These are phyloP conservation scores for Setophaga petechia DNA, from an alignment of 2,113 vertebrate genomes.

Conservation along the genomic window DNA sequence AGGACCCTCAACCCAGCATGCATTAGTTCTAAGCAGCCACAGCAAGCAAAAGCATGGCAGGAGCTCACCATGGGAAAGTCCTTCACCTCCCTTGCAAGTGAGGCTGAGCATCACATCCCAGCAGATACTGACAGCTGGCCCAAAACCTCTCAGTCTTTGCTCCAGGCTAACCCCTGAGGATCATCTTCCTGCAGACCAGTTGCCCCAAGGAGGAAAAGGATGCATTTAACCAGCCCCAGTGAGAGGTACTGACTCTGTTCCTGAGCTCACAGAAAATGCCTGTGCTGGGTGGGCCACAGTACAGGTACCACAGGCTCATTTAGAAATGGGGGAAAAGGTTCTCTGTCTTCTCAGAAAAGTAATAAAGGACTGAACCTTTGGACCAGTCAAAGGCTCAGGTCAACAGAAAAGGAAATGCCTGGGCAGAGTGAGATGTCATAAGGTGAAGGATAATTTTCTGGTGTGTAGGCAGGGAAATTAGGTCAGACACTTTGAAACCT, in stretches of 20 bases:
- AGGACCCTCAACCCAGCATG: neutral
- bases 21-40: neutral
- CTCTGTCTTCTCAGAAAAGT: neutral
- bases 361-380: neutral
- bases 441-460: neutral
- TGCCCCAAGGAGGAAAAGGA: neutral
- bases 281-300: accelerated
- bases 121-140: neutral
- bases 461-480: neutral
- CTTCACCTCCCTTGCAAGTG: neutral
- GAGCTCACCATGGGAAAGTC: neutral
- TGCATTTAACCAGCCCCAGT: neutral
- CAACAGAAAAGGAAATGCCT: neutral
- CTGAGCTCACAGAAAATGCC: neutral
- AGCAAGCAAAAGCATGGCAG: neutral
- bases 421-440: neutral
- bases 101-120: neutral
- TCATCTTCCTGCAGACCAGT: neutral
- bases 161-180: neutral
- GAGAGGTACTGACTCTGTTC: neutral
- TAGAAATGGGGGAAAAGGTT: neutral
- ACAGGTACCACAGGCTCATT: neutral
- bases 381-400: neutral
- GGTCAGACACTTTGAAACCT: neutral
- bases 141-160: neutral